Conservation (phyloP, 2,888 invertebrate genomes). For the Phytoseiulus persimilis region DNA sequence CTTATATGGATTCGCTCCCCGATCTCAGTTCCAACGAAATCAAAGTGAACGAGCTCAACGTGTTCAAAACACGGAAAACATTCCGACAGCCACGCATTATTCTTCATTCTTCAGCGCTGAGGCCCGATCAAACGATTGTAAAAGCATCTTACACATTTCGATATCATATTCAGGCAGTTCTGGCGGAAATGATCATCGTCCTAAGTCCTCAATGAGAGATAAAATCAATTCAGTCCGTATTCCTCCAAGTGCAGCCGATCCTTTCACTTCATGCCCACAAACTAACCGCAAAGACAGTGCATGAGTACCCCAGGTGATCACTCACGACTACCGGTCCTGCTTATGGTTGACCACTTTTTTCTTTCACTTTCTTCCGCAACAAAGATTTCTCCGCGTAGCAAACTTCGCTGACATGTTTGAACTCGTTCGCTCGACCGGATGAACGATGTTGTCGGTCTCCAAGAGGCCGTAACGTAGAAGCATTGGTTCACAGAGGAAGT, state of each 20-base stretch:
- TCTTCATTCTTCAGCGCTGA: neutral
- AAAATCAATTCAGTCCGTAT: neutral
- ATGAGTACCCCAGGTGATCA: too few relatives aligned
- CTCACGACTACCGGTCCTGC: too few relatives aligned
- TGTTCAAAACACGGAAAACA: neutral
- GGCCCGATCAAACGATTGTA: neutral
- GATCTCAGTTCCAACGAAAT: neutral
- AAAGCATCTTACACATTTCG: neutral
- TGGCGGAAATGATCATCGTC: neutral
- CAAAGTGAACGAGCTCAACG: neutral
- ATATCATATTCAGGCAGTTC: neutral
- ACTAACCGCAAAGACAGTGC: too few relatives aligned
- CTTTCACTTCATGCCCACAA: neutral
- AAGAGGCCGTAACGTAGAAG: too few relatives aligned
- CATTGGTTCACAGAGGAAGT: neutral
- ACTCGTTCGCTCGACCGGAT: too few relatives aligned
- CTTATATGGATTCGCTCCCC: neutral
- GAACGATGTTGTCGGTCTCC: too few relatives aligned
- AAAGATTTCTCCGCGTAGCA: too few relatives aligned
- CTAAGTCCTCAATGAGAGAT: neutral
- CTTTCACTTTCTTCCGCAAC: too few relatives aligned
- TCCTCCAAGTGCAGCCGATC: neutral
- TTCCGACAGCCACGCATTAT: neutral
- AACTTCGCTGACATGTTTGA: too few relatives aligned
- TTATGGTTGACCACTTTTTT: too few relatives aligned